These are phyloP conservation scores for Emberiza fucata DNA, from an alignment of 2,113 vertebrate species.

Conservation along the genomic window DNA sequence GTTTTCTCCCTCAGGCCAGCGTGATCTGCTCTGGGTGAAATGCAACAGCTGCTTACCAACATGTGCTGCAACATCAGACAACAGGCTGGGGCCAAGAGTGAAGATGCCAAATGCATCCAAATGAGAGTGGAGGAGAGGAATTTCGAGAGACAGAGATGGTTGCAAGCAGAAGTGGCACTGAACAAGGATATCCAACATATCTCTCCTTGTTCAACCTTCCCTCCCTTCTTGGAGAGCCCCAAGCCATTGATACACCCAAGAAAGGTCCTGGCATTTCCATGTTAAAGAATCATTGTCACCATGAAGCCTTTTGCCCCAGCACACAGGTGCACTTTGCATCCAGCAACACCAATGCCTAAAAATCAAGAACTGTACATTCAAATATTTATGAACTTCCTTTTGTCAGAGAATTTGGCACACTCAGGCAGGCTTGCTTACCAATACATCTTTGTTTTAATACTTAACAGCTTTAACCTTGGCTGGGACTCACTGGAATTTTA, in stretches of 20 bases:
- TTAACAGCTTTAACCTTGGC: slow-evolving; percentile 50
- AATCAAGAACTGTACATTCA: not conserved
- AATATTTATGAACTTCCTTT: not conserved
- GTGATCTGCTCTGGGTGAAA: not conserved
- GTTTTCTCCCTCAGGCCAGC: not conserved
- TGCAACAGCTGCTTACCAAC: slow-evolving; percentile 24
- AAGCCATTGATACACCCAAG: not conserved
- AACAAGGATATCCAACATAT: not conserved
- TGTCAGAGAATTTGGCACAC: not conserved
- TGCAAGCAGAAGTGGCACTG: not conserved
- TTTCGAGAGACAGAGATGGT: not conserved
- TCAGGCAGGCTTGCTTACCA: not conserved
- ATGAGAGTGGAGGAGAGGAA: not conserved
- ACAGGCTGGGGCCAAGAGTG: not conserved
- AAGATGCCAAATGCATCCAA: not conserved
- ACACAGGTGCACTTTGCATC: not conserved
- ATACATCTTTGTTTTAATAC: slow-evolving; percentile 28
- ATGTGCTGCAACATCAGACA: not conserved
- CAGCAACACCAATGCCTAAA: not conserved
- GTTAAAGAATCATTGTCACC: not conserved
- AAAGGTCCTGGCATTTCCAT: not conserved
- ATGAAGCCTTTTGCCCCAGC: not conserved
- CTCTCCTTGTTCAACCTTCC: not conserved
- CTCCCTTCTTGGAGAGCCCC: not conserved
- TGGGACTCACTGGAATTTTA: slow-evolving; percentile 24